A percentile compares a stretch with the other conserved stretches of the same genome.
Evolutionary conservation across 2,113 vertebrate species (phyloP).

Genomic region (Felis catus): DNA sequence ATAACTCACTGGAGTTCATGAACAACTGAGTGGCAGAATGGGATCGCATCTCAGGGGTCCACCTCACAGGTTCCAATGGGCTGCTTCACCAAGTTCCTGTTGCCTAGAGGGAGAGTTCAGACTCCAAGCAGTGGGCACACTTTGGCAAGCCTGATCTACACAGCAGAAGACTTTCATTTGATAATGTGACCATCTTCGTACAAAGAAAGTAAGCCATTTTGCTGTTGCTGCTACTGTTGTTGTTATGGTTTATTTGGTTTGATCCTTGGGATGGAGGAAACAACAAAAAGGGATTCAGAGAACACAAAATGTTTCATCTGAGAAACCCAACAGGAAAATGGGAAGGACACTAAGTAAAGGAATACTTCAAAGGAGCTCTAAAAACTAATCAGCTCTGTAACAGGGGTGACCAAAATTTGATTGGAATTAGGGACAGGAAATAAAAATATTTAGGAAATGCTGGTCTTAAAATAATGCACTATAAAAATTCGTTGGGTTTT

Average conservation of each 20-base stretch:
- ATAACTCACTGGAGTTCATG: background rate
- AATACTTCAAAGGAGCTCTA: background rate
- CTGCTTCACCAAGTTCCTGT: background rate
- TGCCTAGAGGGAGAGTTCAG: too few species aligned
- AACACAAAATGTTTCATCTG: background rate
- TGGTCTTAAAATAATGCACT: background rate
- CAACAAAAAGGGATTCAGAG: background rate
- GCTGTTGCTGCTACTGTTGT: background rate
- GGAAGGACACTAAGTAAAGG: background rate
- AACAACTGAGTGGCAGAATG: background rate
- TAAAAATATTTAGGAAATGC: background rate
- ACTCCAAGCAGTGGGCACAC: rapidly evolving
- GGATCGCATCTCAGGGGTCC: background rate
- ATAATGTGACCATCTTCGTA: background rate
- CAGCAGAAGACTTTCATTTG: background rate
- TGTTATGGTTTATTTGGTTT: background rate
- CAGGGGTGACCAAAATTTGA: background rate
- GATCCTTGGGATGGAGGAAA: background rate
- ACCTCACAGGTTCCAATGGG: background rate
- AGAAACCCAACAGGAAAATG: background rate
- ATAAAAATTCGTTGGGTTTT: background rate
- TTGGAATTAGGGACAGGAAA: background rate
- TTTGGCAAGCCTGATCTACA: background rate
- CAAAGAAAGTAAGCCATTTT: background rate
- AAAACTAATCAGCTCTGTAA: background rate